A percentile compares a stretch with the other conserved stretches of the same genome.
phyloP scores from a whole-genome alignment of 2,797 vertebrate genomes.

The Oreochromis mossambicus region DNA sequence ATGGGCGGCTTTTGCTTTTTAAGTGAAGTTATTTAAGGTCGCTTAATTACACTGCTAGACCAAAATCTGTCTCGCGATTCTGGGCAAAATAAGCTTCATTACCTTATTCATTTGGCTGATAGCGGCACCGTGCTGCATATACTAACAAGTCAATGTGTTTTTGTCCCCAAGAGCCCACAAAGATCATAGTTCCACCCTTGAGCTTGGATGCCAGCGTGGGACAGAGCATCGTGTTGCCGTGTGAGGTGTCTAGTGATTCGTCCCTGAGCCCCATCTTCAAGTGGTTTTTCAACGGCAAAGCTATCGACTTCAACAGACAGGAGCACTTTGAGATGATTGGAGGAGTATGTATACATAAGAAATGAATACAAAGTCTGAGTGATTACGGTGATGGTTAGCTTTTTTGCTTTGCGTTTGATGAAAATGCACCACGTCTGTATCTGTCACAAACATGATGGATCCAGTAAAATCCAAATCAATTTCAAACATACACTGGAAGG shows the following conservation, averaged over 20 bases:
- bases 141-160: neutral
- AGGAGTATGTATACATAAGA: slow-evolving; percentile 73
- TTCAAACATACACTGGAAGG: neutral
- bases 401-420: neutral
- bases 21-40: slow-evolving; percentile 58
- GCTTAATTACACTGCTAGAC: slow-evolving; percentile 54
- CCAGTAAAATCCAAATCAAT: neutral
- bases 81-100: slow-evolving; percentile 43
- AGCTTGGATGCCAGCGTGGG: slow-evolving; percentile 83
- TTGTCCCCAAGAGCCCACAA: slow-evolving; percentile 77
- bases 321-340: slow-evolving; percentile 87
- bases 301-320: slow-evolving; percentile 79
- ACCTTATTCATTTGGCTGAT: slow-evolving; percentile 24
- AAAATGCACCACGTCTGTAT: neutral
- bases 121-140: neutral
- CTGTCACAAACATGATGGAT: neutral
- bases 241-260: slow-evolving; percentile 83
- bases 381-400: neutral
- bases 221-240: slow-evolving; percentile 86
- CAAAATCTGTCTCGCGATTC: slow-evolving; percentile 31
- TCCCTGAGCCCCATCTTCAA: slow-evolving; percentile 78
- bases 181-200: slow-evolving; percentile 77
- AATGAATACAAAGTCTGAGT: neutral
- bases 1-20: slow-evolving; percentile 12
- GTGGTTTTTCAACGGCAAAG: slow-evolving; percentile 84